Evolutionary conservation across 2,797 vertebrate genomes (phyloP).

Genomic region (Microchirus variegatus): DNA sequence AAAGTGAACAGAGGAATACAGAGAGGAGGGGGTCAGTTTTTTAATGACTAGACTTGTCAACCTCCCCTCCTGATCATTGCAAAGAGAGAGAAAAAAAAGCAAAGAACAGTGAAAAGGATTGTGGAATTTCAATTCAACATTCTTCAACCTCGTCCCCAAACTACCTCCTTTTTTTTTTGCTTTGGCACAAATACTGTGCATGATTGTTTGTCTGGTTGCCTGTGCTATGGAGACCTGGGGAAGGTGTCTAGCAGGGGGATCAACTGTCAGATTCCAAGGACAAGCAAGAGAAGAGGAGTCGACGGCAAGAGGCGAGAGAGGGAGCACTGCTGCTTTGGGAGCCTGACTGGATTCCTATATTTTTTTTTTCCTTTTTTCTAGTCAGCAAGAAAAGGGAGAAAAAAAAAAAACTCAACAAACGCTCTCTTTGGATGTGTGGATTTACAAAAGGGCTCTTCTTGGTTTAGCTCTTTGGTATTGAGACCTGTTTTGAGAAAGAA

Average conservation of each 20-base stretch:
- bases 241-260: slow-evolving; percentile 78
- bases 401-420: slow-evolving; percentile 69
- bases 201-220: slow-evolving; percentile 56
- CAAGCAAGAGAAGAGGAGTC: slow-evolving; percentile 82
- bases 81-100: slow-evolving; percentile 73
- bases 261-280: slow-evolving; percentile 89
- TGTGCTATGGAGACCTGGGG: slow-evolving; percentile 84
- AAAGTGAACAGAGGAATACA: slow-evolving; percentile 79
- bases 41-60: slow-evolving; percentile 38
- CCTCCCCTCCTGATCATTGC: slow-evolving; percentile 30
- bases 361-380: slow-evolving; percentile 30
- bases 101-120: slow-evolving; percentile 73
- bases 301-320: slow-evolving; percentile 74
- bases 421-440: slow-evolving; percentile 80
- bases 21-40: slow-evolving; percentile 50
- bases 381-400: slow-evolving; percentile 42
- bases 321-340: slow-evolving; percentile 85
- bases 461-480: slow-evolving; percentile 74
- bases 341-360: slow-evolving; percentile 82
- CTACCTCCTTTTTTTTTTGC: slow-evolving; percentile 44
- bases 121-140: slow-evolving; percentile 73
- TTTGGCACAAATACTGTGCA: slow-evolving; percentile 42
- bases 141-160: slow-evolving; percentile 43
- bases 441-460: slow-evolving; percentile 80
- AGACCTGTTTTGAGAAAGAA: slow-evolving; percentile 76